Conservation (phyloP, 2,888 invertebrate genomes). For the Micropterix aruncella region DNA sequence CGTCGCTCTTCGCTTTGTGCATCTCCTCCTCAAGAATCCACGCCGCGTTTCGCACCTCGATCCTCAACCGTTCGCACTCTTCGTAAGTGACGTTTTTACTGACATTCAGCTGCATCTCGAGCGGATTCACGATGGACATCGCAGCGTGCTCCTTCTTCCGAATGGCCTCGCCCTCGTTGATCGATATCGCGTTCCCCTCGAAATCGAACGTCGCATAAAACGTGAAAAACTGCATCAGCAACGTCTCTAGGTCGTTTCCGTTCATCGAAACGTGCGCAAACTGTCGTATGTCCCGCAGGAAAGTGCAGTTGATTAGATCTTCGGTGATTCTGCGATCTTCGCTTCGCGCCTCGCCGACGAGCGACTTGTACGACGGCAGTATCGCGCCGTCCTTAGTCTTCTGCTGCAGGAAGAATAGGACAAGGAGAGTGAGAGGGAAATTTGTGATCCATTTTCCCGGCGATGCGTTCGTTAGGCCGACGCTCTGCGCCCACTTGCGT, state of each 20-base stretch:
- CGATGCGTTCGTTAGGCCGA: conserved; percentile 52
- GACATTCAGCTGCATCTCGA: conserved; percentile 68
- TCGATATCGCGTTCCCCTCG: conserved; percentile 52
- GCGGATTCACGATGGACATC: conserved; percentile 72
- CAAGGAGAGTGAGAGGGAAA: conserved; percentile 73
- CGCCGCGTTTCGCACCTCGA: conserved; percentile 52
- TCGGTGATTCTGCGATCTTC: conserved; percentile 50
- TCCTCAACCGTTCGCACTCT: conserved; percentile 51
- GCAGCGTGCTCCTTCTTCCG: conserved; percentile 58
- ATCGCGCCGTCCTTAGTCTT: conserved; percentile 34
- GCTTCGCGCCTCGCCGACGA: conserved; percentile 38
- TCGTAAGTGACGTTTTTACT: conserved; percentile 69
- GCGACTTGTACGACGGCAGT: conserved; percentile 48
- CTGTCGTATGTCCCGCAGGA: conserved; percentile 48
- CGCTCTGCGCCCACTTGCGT: conserved; percentile 65
- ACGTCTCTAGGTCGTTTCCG: conserved; percentile 37
- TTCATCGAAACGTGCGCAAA: conserved; percentile 31
- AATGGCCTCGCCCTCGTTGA: conserved; percentile 49
- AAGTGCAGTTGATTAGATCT: conserved; percentile 62
- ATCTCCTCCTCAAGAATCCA: conserved; percentile 50
- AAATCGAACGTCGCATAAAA: conserved; percentile 76
- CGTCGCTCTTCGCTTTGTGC: conserved; percentile 18
- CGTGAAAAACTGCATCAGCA: conserved; percentile 67
- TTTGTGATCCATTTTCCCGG: conserved; percentile 82
- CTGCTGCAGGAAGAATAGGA: conserved; percentile 70